phyloP scores from a whole-genome alignment of 1,140 invertebrate species.

The Galleria mellonella region DNA sequence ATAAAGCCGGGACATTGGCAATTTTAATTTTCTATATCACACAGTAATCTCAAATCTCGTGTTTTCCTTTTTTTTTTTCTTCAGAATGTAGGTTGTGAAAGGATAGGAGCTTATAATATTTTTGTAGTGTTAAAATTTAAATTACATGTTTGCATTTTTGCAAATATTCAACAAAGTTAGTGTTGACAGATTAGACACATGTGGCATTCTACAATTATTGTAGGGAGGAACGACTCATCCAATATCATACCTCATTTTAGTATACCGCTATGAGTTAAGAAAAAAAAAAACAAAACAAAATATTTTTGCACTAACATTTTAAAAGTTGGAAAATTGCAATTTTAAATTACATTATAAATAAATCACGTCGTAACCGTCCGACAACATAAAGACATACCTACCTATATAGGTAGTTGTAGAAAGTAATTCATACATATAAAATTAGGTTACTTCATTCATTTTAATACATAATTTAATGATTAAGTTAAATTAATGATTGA shows the following conservation, averaged over 20 bases:
- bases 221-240: slow-evolving; percentile 13
- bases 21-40: slow-evolving; percentile 23
- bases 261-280: slow-evolving; percentile 23
- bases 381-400: slow-evolving; percentile 8
- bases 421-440: slow-evolving; percentile 3
- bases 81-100: slow-evolving; percentile 38
- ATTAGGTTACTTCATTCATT: slow-evolving; percentile 36
- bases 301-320: slow-evolving; percentile 44
- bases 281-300: slow-evolving; percentile 19
- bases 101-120: slow-evolving; percentile 38
- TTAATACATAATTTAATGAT: slow-evolving; percentile 53
- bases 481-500: slow-evolving; percentile 49
- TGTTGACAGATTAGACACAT: slow-evolving; percentile 7
- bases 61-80: slow-evolving; percentile 6
- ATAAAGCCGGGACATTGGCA: slow-evolving; percentile 40
- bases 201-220: background rate
- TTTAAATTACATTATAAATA: slow-evolving; percentile 2
- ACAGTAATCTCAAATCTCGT: slow-evolving; percentile 51
- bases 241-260: slow-evolving; percentile 36
- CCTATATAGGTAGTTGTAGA: too few species aligned
- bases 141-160: background rate
- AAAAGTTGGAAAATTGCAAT: background rate
- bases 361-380: slow-evolving; percentile 16
- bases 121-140: slow-evolving; percentile 8
- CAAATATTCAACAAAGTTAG: background rate